Percentiles rank a stretch among this genome's conserved stretches.
phyloP scores from a whole-genome alignment of 2,113 vertebrate genomes.

The Neolamprologus sp. region DNA sequence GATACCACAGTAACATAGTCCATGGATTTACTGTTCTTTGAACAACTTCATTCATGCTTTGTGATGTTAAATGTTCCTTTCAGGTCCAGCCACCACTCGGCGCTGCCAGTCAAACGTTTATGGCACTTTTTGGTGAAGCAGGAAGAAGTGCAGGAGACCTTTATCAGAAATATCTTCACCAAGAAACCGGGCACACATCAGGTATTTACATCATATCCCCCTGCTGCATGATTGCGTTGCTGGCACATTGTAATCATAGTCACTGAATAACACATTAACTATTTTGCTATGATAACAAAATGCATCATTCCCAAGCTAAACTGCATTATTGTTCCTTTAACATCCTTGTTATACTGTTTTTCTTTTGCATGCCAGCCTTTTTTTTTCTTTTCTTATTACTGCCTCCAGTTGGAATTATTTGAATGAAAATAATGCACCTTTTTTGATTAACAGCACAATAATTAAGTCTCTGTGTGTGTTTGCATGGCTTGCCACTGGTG shows the following conservation, averaged over 20 bases:
- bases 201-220: constrained; percentile 59
- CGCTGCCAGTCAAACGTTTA: constrained; percentile 86
- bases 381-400: not conserved
- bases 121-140: constrained; percentile 96
- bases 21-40: not conserved
- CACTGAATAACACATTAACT: constrained; percentile 30
- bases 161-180: constrained; percentile 94
- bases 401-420: not conserved
- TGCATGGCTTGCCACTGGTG: constrained; percentile 64
- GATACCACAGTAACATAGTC: not conserved
- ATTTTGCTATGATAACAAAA: not conserved
- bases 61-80: not conserved
- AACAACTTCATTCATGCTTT: not conserved
- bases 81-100: constrained; percentile 81
- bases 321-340: not conserved
- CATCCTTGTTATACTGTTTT: not conserved
- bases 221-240: not conserved
- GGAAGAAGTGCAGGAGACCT: constrained; percentile 93
- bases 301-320: not conserved
- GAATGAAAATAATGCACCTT: not conserved
- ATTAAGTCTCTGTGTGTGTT: constrained; percentile 45
- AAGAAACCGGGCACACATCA: constrained; percentile 83
- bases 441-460: constrained; percentile 59
- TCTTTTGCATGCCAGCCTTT: constrained; percentile 2
- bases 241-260: not conserved